Evolutionary conservation across 1,140 invertebrate genomes (phyloP).

Genomic region (Cataglyphis hispanica): DNA sequence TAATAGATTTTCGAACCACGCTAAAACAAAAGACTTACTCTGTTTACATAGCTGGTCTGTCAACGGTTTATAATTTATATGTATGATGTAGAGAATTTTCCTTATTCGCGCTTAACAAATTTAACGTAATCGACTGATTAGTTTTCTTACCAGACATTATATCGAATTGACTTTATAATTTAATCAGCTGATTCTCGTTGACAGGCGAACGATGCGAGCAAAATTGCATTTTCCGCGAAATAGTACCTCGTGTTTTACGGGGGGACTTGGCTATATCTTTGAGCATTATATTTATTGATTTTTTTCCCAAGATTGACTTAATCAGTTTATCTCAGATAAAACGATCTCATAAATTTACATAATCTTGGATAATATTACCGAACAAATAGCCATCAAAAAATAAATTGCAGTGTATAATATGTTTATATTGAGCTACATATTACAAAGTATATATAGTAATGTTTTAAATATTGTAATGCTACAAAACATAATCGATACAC

Average conservation of each 20-base stretch:
- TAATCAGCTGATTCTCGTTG: conserved; percentile 38
- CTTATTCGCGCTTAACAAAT: not conserved
- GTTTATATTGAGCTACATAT: not conserved
- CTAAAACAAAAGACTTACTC: not conserved
- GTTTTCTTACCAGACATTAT: conserved; percentile 20
- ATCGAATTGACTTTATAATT: conserved; percentile 36
- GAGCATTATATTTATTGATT: not conserved
- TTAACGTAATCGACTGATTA: not conserved
- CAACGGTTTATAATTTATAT: not conserved
- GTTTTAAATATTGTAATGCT: not conserved
- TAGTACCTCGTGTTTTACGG: not conserved
- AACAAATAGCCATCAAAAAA: not conserved
- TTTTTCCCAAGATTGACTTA: conserved; percentile 18
- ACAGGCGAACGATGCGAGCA: not conserved
- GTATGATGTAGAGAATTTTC: not conserved
- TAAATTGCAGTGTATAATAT: not conserved
- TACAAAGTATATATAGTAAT: not conserved
- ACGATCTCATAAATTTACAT: not conserved
- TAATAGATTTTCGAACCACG: not conserved
- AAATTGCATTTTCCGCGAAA: conserved; percentile 55
- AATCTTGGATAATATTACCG: not conserved
- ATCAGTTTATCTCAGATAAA: conserved; percentile 46
- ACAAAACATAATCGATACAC: not conserved
- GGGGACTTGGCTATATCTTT: not conserved
- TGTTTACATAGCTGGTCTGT: not conserved